Evolutionary conservation across 1,140 invertebrate genomes (phyloP).

Genomic region (Harpegnathos saltator): DNA sequence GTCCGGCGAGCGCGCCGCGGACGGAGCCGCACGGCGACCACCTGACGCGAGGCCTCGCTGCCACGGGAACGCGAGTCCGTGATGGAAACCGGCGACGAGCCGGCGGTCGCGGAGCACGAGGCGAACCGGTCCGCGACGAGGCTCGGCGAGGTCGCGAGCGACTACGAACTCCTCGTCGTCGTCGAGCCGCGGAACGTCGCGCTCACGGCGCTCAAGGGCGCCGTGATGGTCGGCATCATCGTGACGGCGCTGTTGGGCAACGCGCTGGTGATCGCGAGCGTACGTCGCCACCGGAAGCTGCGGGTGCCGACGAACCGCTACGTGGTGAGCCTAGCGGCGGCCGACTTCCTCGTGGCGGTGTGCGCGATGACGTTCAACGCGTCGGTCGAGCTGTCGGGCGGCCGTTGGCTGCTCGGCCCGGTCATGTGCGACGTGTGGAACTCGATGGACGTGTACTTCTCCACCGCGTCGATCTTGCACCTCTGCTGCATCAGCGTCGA

Average conservation of each 20-base stretch:
- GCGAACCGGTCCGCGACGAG: constrained; percentile 65
- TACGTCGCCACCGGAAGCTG: constrained; percentile 92
- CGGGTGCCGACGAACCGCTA: constrained; percentile 97
- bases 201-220: constrained; percentile 85
- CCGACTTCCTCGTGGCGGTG: constrained; percentile 96
- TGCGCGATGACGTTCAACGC: constrained; percentile 99
- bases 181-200: constrained; percentile 34
- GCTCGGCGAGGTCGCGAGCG: constrained; percentile 5
- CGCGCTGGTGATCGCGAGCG: constrained; percentile 91
- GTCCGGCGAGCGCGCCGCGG: too few relatives aligned
- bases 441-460: constrained; percentile 97
- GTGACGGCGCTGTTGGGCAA: constrained; percentile 92
- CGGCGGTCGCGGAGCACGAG: constrained; percentile 62
- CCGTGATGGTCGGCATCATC: constrained; percentile 91
- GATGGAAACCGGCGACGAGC: constrained; percentile 79
- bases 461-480: constrained; percentile 97
- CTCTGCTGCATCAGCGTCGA: constrained; percentile 98
- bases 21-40: too few relatives aligned
- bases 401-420: constrained; percentile 94
- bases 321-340: constrained; percentile 96
- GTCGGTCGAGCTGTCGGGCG: constrained; percentile 92
- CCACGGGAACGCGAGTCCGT: constrained; percentile 39
- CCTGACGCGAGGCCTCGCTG: too few relatives aligned
- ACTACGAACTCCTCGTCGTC: not conserved
- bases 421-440: constrained; percentile 98